Base-by-base conservation (phyloP, 1,140 invertebrate genomes). In the Polypedilum pembai region DNA sequence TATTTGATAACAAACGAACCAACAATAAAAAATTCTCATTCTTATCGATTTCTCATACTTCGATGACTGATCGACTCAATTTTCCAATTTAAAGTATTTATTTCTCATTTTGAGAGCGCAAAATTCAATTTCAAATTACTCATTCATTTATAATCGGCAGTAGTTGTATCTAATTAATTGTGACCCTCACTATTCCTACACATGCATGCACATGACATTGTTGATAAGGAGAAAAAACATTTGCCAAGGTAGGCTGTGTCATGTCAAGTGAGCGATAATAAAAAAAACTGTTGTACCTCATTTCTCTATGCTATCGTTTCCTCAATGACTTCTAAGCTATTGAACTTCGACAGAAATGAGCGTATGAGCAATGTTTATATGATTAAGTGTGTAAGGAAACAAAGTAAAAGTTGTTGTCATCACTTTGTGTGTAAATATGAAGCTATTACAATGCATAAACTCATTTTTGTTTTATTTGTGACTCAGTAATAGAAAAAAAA, bases 51-150 rank as follows among this genome's bases (percentile, higher is more conserved):
- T 56, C 45, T 56, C 12, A 56, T 56, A 56, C 41, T 12, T 56
- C 4, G 45, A 56, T 56, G 45, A 56, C 45, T 56, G 45, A 56
- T 56, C 12, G 45, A 56, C 45, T 56, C 45, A n/a, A 56, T 56
- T 56, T 56, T 56, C 45, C 45, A 56, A 56, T 56, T 56, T 56
- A 56, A 56, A 56, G n/a, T 56, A 56, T 56, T 56, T 33, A 33
- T 33, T 33, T 33, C 24, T 33, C 24, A 33, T 33, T 33, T 33
- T 33, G 24, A 33, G 24, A 33, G 24, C 24, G 24, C 5, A 33
- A 33, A 33, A 33, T 33, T n/a, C 45, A n/a, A 56, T 56, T 56
- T n/a, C n/a, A 12, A 15, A 56, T 56, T 56, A 56, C 45, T 56
- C 45, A 56, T 56, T n/a, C n/a, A 56, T 56, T 56, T n/a, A 56